Base-by-base conservation (phyloP, 64 coral and sea anemone genomes). In the Montipora efflorescens region DNA sequence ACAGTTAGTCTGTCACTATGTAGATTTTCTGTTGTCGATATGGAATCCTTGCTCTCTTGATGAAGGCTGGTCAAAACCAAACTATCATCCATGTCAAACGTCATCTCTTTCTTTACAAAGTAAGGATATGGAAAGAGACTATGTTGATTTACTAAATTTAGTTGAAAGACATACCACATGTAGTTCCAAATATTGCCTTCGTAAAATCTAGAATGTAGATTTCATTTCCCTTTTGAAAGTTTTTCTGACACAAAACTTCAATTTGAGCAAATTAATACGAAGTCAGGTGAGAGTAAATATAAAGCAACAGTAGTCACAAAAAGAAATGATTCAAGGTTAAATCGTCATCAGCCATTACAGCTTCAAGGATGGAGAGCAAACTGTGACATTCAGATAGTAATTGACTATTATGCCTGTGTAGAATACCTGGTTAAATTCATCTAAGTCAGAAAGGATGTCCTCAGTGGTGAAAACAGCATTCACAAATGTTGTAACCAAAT, bases 231-330 rank as follows among this genome's bases (percentile, higher is more conserved):
- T 8, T 94, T 94, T 48, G 15, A 89, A 55, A 77, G 82, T 22
- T 64, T 15, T 76, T 66, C 79, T 61, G 72, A 94, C 89, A 94
- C 92, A 4, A 88, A 69, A 81, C 75, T 81, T 55, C 76, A 87
- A 70, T 94, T 94, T 88, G 92, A 94, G 83, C 55, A 70, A 49
- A 48, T 94, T 25, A 20, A 89, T 52, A 89, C 92, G 19, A 94
- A 94, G 92, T 89, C 67, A 94, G 82, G 82, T 94, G 77, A 6
- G 67, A 89, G 45, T 62, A 94, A 28, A 89, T 94, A 94, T 57
- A 89, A 67, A 81, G 92, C 92, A 59, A 94, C 89, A 88, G 23
- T 94, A 1, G 18, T 94, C 10, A 94, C 92, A 52, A 89, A 94
- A 94, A 51, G 87, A 84, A 95, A 87, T 84, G 87, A 95, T 85